Base-by-base conservation (phyloP, 2,797 vertebrate genomes). In the Hippoglossus hippoglossus region DNA sequence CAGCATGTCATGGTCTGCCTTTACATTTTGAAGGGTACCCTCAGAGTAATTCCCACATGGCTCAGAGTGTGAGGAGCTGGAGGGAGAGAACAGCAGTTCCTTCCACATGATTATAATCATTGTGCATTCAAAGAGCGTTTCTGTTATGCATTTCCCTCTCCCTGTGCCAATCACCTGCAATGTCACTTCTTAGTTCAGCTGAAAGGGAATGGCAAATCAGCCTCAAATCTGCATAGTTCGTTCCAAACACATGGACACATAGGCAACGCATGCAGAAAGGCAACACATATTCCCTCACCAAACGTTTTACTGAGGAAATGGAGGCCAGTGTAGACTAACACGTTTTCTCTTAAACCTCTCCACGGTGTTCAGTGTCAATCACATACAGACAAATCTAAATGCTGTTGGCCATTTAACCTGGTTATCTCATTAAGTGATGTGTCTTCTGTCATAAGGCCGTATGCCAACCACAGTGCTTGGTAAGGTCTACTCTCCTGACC, bases 401-500 rank as follows among this genome's bases (percentile, higher is more conserved):
- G 25, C 10, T 51, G 41, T 18, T 13, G 51, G 19, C 36, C 2
- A 56, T 55, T 61, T 50, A 18, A 41, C 61, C 49, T 4, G 8
- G 12, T 55, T 21, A 66, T 44, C 34, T 25, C n/a, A 56, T 44
- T 34, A 24, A 58, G 8, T 25, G 4, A 26, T 58, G 26, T 81
- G 26, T 83, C 73, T 67, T 90, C 53, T 87, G n/a, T 91, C 68
- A 69, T 84, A 89, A 97, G 97, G 95, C 49, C 94, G 94, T 41
- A 92, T 96, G 95, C 95, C 95, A 57, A 95, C 94, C 41, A 93
- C 93, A 0, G 94, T 94, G 53, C 92, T 97, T 62, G 96, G 96
- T 41, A 95, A 96, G 83, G 96, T 97, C 57, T 96, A 94, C 84
- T 94, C 95, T 66, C 96, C 95, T 5, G 97, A 97, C 89, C 95